Evolutionary conservation across 2,888 invertebrate genomes (phyloP).

Genomic region (Cristatella mucedo): DNA sequence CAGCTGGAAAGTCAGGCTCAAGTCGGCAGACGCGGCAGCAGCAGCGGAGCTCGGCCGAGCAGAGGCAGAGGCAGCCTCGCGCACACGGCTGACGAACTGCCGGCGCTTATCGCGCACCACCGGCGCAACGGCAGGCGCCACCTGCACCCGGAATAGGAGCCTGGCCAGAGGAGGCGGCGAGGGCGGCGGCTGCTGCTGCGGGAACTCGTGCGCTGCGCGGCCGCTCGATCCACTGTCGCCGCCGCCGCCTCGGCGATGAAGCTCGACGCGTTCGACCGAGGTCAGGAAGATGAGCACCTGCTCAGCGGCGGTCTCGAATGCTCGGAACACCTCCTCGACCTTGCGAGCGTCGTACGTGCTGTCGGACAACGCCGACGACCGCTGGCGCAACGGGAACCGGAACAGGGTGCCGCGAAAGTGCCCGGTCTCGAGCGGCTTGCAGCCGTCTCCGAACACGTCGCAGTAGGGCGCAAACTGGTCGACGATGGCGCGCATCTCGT

Average conservation of each 20-base stretch:
- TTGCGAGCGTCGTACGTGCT: conserved; percentile 14
- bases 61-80: too few species aligned
- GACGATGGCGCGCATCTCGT: background rate
- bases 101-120: too few species aligned
- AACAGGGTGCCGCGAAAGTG: conserved; percentile 24
- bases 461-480: conserved; percentile 18
- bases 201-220: too few species aligned
- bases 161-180: too few species aligned
- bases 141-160: conserved; percentile 14
- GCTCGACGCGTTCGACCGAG: conserved; percentile 18
- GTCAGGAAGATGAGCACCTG: conserved; percentile 25
- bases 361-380: conserved; percentile 18
- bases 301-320: conserved; percentile 20
- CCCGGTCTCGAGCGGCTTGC: conserved; percentile 14
- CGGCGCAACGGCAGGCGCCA: too few species aligned
- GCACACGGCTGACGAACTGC: too few species aligned
- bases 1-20: too few species aligned
- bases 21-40: too few species aligned
- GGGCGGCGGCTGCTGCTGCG: too few species aligned
- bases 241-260: conserved; percentile 15
- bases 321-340: conserved; percentile 13
- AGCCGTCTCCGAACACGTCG: conserved; percentile 17
- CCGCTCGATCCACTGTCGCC: too few species aligned
- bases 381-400: conserved; percentile 24
- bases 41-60: too few species aligned